A percentile compares a stretch with the other conserved stretches of the same genome.
These are phyloP conservation scores for Stenchaetothrips biformis DNA, from an alignment of 2,888 invertebrate species.

Conservation along the genomic window DNA sequence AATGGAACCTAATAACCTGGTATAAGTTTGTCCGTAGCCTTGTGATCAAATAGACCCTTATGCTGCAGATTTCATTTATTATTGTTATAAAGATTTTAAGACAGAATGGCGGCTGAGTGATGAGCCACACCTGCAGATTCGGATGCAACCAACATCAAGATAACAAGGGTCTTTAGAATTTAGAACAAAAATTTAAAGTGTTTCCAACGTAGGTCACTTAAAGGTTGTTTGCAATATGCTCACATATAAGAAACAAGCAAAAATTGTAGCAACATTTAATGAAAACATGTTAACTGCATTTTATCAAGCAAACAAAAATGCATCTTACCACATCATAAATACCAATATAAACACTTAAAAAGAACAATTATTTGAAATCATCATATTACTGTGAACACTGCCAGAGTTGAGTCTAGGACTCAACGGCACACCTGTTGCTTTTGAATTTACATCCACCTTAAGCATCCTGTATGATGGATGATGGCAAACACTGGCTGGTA, in stretches of 20 bases:
- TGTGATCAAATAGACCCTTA: too few relatives aligned
- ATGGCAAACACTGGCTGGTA: not conserved
- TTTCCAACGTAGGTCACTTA: not conserved
- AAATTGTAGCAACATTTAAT: not conserved
- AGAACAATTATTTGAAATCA: not conserved
- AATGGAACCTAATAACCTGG: not conserved
- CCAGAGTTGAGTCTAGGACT: conserved; percentile 12
- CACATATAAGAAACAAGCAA: not conserved
- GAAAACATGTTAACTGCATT: not conserved
- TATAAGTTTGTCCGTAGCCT: too few relatives aligned
- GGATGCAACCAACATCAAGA: too few relatives aligned
- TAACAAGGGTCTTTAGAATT: too few relatives aligned
- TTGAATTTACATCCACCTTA: not conserved
- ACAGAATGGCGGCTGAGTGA: too few relatives aligned
- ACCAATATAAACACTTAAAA: not conserved
- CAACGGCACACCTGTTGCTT: conserved; percentile 3
- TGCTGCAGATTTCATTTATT: too few relatives aligned
- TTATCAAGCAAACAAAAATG: not conserved
- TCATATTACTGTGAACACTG: conserved; percentile 3
- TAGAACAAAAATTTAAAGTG: too few relatives aligned
- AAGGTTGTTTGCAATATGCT: conserved; percentile 6
- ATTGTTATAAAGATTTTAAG: too few relatives aligned
- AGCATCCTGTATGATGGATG: conserved; percentile 19
- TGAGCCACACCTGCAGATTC: too few relatives aligned
- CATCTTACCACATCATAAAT: not conserved